Base-by-base conservation (phyloP, 1,140 invertebrate species). In the Trachymyrmex septentrionalis region DNA sequence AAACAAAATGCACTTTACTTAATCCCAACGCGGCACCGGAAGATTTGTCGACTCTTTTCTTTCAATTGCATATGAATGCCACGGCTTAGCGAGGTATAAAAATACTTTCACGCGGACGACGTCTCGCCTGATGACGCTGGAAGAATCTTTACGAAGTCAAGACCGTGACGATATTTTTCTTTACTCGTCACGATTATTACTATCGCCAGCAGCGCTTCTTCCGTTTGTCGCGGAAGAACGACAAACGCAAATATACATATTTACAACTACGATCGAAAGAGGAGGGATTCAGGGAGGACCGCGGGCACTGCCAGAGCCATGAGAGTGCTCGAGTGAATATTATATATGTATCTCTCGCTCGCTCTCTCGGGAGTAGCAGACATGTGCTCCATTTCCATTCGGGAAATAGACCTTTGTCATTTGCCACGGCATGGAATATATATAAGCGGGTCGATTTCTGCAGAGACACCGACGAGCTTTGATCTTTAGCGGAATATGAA, bases 391-490 rank as follows among this genome's bases (percentile, higher is more conserved):
- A n/a, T 69, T 71, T 71, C 34, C 66, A 53, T 84, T 84, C 44
- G 69, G 55, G 27, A 84, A 75, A 63, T 61, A 27, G 80, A 84
- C 69, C 80, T 82, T 82, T 82, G 80, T 73, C 80, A 82, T 84
- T 84, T 84, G 67, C 38, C 80, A 27, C 69, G 80, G 38, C 69
- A 50, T 34, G 44, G 24, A 50, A 84, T 75, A 75, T 61, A 84
- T 75, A 75, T 61, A 84, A 75, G 67, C 80, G 80, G n/a, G 57
- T 75, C 67, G 80, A 84, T 75, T 73, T 48, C 66, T 72, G 38
- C n/a, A 61, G 38, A 44, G 50, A 81, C 19, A 57, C 61, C 38
- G 76, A 7, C 55, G 66, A 27, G 53, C 80, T 82, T 82, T 82
- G 80, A 84, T 84, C 80, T 84, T 75, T 34, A 48, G 55, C 67